Conservation (phyloP, 2,888 invertebrate species). For the Aspidapion aeneum region DNA sequence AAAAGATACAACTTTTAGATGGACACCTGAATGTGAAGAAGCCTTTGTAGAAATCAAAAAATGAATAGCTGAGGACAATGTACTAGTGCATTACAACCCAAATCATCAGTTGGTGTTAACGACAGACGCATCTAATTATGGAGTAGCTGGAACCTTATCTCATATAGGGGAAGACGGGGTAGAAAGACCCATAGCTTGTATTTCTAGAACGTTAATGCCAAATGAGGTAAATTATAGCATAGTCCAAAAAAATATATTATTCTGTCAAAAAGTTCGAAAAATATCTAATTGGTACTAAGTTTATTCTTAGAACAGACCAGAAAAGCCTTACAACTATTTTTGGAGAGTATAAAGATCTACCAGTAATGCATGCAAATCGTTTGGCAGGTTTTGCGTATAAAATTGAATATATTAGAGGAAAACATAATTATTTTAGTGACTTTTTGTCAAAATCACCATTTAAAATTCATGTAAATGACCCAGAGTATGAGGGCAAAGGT, state of each 20-base stretch:
- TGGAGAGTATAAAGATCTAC: constrained; percentile 30
- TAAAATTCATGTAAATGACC: not conserved
- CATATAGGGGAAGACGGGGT: not conserved
- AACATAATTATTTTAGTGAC: constrained; percentile 14
- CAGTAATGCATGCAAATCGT: constrained; percentile 37
- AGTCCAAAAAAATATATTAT: constrained; percentile 26
- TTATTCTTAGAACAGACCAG: constrained; percentile 14
- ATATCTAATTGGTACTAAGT: constrained; percentile 36
- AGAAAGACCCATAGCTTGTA: constrained; percentile 21
- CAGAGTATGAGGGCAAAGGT: constrained; percentile 9
- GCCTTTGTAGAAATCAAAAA: too few species aligned
- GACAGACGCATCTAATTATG: not conserved
- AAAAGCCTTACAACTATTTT: constrained; percentile 12
- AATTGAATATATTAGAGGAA: constrained; percentile 8
- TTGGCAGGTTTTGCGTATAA: constrained; percentile 16
- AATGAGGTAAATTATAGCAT: constrained; percentile 5
- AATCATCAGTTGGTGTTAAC: not conserved
- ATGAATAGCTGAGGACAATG: not conserved
- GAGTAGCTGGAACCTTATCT: not conserved
- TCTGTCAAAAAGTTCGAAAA: too few species aligned
- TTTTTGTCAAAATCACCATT: constrained; percentile 10
- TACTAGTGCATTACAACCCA: not conserved
- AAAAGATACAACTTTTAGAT: too few species aligned
- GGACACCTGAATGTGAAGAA: too few species aligned
- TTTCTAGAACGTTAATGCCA: constrained; percentile 21